phyloP scores from a whole-genome alignment of 2,113 vertebrate species.

The Bubo bubo region DNA sequence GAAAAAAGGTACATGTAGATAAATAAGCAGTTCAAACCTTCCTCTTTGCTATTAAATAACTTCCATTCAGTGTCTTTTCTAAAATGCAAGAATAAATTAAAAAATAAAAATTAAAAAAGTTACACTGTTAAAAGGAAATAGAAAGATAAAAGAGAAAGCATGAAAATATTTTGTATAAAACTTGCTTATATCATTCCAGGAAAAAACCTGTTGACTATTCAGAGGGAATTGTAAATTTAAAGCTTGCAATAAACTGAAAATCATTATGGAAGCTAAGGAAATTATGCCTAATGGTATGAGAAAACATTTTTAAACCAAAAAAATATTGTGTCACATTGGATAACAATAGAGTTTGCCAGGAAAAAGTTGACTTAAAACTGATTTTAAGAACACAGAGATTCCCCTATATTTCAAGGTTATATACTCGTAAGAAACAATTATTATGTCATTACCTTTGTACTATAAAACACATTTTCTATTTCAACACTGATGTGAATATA shows the following conservation, averaged over 20 bases:
- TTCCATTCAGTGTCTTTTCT: background rate
- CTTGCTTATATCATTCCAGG: background rate
- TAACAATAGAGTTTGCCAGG: background rate
- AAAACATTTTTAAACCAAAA: background rate
- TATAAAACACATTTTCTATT: slow-evolving; percentile 62
- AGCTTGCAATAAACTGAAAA: background rate
- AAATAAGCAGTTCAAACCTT: background rate
- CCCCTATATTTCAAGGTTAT: slow-evolving; percentile 20
- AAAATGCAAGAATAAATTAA: background rate
- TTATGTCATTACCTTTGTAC: slow-evolving; percentile 27
- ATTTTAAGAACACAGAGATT: slow-evolving; percentile 2
- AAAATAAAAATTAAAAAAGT: background rate
- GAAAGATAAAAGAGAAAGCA: background rate
- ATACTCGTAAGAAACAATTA: slow-evolving; percentile 56
- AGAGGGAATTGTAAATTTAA: background rate
- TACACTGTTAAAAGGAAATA: background rate
- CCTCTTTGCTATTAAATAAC: background rate
- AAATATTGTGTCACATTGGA: background rate
- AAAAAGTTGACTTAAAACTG: background rate
- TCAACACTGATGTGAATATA: slow-evolving; percentile 42
- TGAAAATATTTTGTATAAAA: background rate
- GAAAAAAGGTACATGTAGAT: background rate
- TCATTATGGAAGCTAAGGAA: background rate
- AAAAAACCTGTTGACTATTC: background rate
- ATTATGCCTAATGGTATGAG: background rate